Conservation (phyloP, 2,113 vertebrate species). For the Excalfactoria chinensis region DNA sequence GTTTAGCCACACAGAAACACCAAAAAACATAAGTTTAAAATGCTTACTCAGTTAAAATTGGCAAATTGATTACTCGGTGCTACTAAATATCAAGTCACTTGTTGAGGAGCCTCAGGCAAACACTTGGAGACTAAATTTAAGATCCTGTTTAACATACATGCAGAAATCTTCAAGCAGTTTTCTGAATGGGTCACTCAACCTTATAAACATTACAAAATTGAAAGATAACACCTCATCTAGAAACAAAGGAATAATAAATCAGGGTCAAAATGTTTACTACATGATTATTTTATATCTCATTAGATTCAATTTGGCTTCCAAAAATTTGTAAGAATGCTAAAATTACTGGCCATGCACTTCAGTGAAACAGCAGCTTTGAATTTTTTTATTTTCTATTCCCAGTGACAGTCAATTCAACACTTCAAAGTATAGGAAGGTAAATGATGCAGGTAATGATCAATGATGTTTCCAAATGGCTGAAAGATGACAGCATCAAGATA, state of each 20-base stretch:
- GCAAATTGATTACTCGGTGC: not conserved
- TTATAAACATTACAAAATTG: not conserved
- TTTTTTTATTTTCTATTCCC: conserved; percentile 73
- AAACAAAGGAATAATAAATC: conserved; percentile 24
- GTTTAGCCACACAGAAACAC: not conserved
- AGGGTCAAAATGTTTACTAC: conserved; percentile 19
- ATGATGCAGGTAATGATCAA: conserved; percentile 87
- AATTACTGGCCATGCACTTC: conserved; percentile 49
- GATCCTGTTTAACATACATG: not conserved
- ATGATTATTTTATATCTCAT: conserved; percentile 15
- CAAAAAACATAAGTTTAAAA: not conserved
- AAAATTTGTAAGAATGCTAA: conserved; percentile 47
- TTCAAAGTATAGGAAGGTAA: conserved; percentile 84
- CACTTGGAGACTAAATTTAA: not conserved
- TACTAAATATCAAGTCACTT: not conserved
- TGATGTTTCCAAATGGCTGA: conserved; percentile 79
- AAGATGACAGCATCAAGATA: conserved; percentile 81
- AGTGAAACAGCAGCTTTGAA: conserved; percentile 31
- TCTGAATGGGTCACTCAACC: not conserved
- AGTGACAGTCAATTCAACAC: conserved; percentile 86
- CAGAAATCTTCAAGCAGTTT: not conserved
- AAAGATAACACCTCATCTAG: not conserved
- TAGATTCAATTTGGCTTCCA: not conserved
- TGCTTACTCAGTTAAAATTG: not conserved
- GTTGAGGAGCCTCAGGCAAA: not conserved